Conservation (phyloP, 1,140 invertebrate genomes). For the Metaphire vulgaris region DNA sequence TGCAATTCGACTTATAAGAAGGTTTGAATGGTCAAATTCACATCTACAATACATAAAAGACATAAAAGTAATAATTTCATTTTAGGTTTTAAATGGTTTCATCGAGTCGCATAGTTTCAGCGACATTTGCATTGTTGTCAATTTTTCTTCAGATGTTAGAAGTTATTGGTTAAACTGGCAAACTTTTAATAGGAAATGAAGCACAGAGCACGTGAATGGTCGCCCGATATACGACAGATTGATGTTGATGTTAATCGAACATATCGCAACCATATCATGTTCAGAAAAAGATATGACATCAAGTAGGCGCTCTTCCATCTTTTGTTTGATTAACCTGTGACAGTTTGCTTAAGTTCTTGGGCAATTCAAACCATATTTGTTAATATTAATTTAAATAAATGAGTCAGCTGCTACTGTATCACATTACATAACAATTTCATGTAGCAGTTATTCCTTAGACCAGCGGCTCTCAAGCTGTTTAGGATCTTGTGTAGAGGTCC, state of each 20-base stretch:
- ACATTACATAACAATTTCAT: too few species aligned
- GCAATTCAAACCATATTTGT: neutral
- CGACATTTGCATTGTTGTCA: neutral
- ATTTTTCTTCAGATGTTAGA: neutral
- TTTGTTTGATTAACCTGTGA: too few species aligned
- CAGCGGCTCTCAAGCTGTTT: too few species aligned
- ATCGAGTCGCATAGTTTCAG: neutral
- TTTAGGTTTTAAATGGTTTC: neutral
- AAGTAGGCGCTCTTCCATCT: conserved; percentile 55
- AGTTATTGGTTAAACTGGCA: neutral
- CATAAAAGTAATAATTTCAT: neutral
- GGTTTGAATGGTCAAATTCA: neutral
- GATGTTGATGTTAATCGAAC: conserved; percentile 98
- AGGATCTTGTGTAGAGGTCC: too few species aligned
- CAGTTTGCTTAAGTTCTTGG: neutral
- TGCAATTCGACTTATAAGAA: neutral
- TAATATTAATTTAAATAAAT: neutral
- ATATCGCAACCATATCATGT: conserved; percentile 93
- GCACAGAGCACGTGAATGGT: conserved; percentile 75
- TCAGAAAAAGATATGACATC: conserved; percentile 84
- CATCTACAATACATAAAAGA: neutral
- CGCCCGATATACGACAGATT: conserved; percentile 95
- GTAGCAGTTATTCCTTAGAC: too few species aligned
- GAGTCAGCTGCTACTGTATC: neutral
- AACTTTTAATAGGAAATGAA: conserved; percentile 67